Base-by-base conservation (phyloP, 2,113 vertebrate species). In the Saccopteryx bilineata region DNA sequence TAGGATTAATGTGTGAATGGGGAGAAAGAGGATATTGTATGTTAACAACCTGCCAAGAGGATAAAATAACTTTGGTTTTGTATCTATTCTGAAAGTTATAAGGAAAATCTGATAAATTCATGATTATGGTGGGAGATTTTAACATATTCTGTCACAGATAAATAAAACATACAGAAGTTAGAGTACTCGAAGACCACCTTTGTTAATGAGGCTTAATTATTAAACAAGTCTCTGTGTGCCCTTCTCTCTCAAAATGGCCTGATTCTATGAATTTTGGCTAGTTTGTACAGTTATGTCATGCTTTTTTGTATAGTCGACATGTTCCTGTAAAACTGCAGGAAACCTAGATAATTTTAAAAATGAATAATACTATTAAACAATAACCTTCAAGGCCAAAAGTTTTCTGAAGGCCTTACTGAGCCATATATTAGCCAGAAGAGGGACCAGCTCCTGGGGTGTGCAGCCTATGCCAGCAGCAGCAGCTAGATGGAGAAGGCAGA, bases 1-100 rank as follows among this genome's bases (percentile, higher is more conserved):
- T 76, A 81, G 81, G 78, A 65, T 89, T 84, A 39, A 48, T 66
- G 13, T 89, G 8, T 96, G 60, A 95, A 33, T 65, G 58, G 17
- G 54, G 61, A 82, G 39, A 60, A 89, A 90, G 10, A 66, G 31
- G 26, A 31, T 90, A 85, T 61, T 94, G 92, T 17, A 82, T 46
- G 33, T 71, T 92, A 33, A 58, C 21, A 79, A 63, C 71, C 52
- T 21, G 69, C 69, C 69, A 82, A 91, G 18, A 96, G 74, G 52
- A 83, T 78, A 61, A 87, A 82, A 69, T 78, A 83, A 26, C 85
- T 80, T 46, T 26, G 31, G 28, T 78, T 79, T 86, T 87, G 3
- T 56, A 19, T 84, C 33, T 80, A 72, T 75, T 54, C 39, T 93
- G 50, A 9, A n/a, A 84, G 21, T 54, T 78, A 50, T 17, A 63